A percentile compares a stretch with the other conserved stretches of the same genome.
These are phyloP conservation scores for Geotrypetes seraphini DNA, from an alignment of 2,797 vertebrate species.

Conservation along the genomic window DNA sequence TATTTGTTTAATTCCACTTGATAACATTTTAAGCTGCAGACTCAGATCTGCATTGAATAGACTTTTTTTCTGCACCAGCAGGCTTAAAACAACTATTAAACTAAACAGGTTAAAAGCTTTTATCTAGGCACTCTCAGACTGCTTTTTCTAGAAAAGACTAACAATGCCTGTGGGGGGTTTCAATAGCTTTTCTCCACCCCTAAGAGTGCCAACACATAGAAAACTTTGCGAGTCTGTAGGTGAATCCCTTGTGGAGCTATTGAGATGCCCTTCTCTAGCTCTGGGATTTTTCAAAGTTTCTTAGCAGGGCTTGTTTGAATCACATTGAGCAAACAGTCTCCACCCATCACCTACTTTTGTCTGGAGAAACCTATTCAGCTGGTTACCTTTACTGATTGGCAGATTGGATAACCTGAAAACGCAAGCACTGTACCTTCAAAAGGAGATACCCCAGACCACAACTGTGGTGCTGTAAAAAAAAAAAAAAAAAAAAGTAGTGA, in stretches of 20 bases:
- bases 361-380: conserved; percentile 52
- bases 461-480: conserved; percentile 17
- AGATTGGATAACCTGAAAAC: conserved; percentile 34
- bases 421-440: conserved; percentile 21
- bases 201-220: conserved; percentile 10
- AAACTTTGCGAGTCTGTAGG: conserved; percentile 23
- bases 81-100: conserved; percentile 10
- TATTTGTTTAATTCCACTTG: too few species aligned
- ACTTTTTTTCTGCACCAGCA: neutral
- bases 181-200: conserved; percentile 28
- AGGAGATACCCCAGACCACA: conserved; percentile 26
- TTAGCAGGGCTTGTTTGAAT: conserved; percentile 49
- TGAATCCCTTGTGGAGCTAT: conserved; percentile 44
- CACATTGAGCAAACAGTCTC: conserved; percentile 63
- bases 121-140: conserved; percentile 41
- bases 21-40: too few species aligned
- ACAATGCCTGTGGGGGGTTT: conserved; percentile 33
- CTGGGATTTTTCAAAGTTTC: conserved; percentile 43
- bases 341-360: conserved; percentile 61
- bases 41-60: too few species aligned
- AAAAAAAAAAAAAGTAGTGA: too few species aligned
- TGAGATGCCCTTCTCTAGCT: conserved; percentile 29
- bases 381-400: conserved; percentile 48
- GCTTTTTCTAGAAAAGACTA: conserved; percentile 31
- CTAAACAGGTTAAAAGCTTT: conserved; percentile 28